Conservation (phyloP, 2,888 invertebrate species). For the Prosapia bicincta region DNA sequence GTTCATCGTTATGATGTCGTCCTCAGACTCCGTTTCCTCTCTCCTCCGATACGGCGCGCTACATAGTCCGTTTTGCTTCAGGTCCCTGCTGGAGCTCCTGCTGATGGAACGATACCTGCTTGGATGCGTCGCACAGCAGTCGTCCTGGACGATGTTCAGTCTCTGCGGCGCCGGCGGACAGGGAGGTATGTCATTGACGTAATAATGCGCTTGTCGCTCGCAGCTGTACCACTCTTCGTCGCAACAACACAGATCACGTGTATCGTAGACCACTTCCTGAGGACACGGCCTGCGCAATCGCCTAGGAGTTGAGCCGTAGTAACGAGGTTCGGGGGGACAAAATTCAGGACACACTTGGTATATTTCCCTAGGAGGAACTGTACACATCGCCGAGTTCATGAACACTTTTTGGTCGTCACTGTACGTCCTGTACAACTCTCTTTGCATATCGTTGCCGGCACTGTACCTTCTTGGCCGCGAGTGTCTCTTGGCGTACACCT, state of each 20-base stretch:
- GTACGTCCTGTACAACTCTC: conserved; percentile 28
- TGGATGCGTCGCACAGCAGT: conserved; percentile 28
- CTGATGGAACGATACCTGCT: conserved; percentile 1
- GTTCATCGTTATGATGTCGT: conserved; percentile 32
- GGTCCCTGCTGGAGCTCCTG: conserved; percentile 15
- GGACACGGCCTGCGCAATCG: conserved; percentile 6
- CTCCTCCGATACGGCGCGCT: conserved; percentile 25
- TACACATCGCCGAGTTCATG: conserved; percentile 22
- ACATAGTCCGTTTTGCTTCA: conserved; percentile 17
- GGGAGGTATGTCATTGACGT: conserved; percentile 21
- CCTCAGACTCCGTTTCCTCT: conserved; percentile 36
- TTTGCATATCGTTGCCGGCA: conserved; percentile 7
- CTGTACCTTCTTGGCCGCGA: conserved; percentile 19
- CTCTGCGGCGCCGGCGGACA: conserved; percentile 24
- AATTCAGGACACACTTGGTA: conserved; percentile 23
- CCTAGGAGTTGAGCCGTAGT: conserved; percentile 28
- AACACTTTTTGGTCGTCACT: conserved; percentile 34
- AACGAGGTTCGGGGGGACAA: conserved; percentile 15
- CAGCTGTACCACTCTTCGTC: conserved; percentile 29
- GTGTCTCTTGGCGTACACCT: conserved; percentile 8
- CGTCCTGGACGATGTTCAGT: conserved; percentile 19
- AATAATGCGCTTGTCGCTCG: conserved; percentile 12
- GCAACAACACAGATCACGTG: conserved; percentile 33
- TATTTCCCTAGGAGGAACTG: conserved; percentile 11
- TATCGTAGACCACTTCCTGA: neutral